phyloP scores from a whole-genome alignment of 1,140 invertebrate genomes.

The Drosophila kepulauana region DNA sequence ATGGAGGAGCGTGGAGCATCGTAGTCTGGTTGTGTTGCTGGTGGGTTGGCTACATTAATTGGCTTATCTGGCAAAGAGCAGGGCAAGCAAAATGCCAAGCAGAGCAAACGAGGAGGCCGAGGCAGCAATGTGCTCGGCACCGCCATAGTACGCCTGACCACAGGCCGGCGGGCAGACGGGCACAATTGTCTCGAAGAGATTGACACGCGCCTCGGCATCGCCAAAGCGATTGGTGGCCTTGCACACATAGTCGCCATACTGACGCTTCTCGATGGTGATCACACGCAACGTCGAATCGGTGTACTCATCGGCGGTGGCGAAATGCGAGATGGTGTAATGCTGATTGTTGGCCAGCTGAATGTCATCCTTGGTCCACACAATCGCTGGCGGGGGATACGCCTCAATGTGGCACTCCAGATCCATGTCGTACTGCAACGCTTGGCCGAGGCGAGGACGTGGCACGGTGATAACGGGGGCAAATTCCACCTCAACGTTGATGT shows the following conservation, averaged over 20 bases:
- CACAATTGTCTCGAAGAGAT: conserved; percentile 95
- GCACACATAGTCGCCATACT: conserved; percentile 95
- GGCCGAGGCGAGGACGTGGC: conserved; percentile 91
- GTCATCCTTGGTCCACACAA: conserved; percentile 94
- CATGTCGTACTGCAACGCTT: conserved; percentile 96
- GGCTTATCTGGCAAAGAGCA: conserved; percentile 81
- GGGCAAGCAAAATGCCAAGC: conserved; percentile 65
- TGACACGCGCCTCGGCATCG: conserved; percentile 90
- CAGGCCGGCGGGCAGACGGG: conserved; percentile 97
- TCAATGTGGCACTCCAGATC: conserved; percentile 96
- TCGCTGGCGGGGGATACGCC: conserved; percentile 95
- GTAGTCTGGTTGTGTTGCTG: conserved; percentile 9
- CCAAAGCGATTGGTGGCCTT: conserved; percentile 95
- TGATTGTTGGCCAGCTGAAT: conserved; percentile 94
- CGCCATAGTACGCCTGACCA: conserved; percentile 89
- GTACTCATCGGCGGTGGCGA: conserved; percentile 95
- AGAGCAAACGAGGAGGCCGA: conserved; percentile 73
- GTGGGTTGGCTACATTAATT: conserved; percentile 21
- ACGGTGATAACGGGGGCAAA: conserved; percentile 94
- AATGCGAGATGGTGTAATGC: conserved; percentile 95
- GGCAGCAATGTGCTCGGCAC: conserved; percentile 84
- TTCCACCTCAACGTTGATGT: conserved; percentile 95
- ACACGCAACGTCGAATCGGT: conserved; percentile 95
- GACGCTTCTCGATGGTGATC: conserved; percentile 95
- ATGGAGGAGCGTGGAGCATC: conserved; percentile 26